Conservation (phyloP, 2,113 vertebrate species). For the Murina feae region DNA sequence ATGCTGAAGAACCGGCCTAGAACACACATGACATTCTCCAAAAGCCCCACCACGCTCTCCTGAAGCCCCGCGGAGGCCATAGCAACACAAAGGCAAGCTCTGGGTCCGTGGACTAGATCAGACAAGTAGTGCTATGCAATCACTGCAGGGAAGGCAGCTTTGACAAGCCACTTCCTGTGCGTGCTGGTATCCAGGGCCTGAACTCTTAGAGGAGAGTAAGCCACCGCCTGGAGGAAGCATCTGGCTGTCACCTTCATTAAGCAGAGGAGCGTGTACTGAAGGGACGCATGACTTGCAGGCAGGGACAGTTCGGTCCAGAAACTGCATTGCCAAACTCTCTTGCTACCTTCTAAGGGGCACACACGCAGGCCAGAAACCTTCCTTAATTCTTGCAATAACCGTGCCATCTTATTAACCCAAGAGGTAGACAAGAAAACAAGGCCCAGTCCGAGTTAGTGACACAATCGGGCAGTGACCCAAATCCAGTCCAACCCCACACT, state of each 20-base stretch:
- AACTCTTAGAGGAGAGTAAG: background rate
- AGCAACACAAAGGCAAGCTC: background rate
- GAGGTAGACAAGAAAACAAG: background rate
- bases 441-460: background rate
- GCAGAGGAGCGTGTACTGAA: rapidly evolving
- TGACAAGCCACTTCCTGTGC: background rate
- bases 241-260: background rate
- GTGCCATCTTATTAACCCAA: background rate
- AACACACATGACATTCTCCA: rapidly evolving
- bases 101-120: background rate
- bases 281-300: background rate
- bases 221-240: background rate
- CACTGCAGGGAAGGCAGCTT: background rate
- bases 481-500: rapidly evolving
- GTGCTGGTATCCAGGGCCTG: background rate
- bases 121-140: rapidly evolving
- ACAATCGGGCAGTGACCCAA: background rate
- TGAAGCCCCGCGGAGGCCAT: background rate
- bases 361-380: rapidly evolving
- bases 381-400: background rate
- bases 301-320: background rate
- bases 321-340: background rate
- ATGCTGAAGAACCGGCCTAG: rapidly evolving
- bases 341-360: background rate
- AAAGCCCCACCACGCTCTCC: background rate